Evolutionary conservation across 2,888 invertebrate genomes (phyloP), one percentile per base, ranked within the genome.

Genomic region (Abrostola tripartita): DNA sequence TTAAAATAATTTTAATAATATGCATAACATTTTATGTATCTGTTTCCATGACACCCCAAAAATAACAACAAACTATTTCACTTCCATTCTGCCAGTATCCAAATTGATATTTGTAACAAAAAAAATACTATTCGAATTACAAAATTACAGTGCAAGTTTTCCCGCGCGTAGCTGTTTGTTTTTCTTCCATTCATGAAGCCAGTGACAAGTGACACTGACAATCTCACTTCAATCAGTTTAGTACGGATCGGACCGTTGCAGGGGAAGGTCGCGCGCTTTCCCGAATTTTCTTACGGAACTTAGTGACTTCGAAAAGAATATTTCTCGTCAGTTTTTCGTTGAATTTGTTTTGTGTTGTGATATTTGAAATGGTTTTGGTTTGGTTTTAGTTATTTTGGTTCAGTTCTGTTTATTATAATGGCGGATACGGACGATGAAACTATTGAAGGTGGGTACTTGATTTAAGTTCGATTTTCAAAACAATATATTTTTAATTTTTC

Each of bases 381-480:
- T 61, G 67, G 69, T 76, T 77, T 74, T 70, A 55, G 74, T 80
- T 78, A 69, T 81, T 81, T 75, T 75, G 65, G 63, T 82, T 81
- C 41, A 72, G 74, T 77, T 79, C 73, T 75, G 71, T 71, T 71
- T 64, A 79, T 76, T 69, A 79, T 74, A 62, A 88, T 90, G 88
- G 73, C 82, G 24, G 89, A 89, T 64, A 82, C 81, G 55, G 90
- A 90, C n/a, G 90, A 89, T 58, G 90, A 90, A 71, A 90, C 85
- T 67, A 81, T 90, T 47, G 90, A 90, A 83, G 90, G 90, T 90
- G 75, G 58, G 80, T 47, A 51, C 40, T 0, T 47, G 12, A 49
- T 4, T 58, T 12, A 10, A 12, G 7, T 49, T 44, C 40, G 6
- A 53, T 37, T 61, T 57, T 37, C 14, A 47, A 24, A 7, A 6